Percentiles rank a stretch among this genome's conserved stretches.
Evolutionary conservation across 2,113 vertebrate genomes (phyloP).

Genomic region (Pseudopodoces humilis): DNA sequence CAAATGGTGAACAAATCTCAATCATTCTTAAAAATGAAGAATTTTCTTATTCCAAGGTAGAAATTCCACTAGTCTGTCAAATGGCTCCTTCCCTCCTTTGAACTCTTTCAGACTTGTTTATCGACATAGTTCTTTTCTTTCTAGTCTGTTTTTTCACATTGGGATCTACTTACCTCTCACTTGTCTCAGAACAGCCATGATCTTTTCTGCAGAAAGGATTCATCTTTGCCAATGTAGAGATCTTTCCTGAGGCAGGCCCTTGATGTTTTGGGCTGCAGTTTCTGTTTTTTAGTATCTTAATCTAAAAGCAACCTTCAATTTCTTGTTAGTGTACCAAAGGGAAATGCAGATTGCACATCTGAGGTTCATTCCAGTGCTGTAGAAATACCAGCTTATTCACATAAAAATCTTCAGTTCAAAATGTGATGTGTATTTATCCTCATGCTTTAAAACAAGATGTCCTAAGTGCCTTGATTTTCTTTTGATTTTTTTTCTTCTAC

Average conservation of each 20-base stretch:
- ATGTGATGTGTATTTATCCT: background rate
- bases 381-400: background rate
- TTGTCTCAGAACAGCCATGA: background rate
- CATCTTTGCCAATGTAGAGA: background rate
- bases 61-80: background rate
- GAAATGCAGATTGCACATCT: background rate
- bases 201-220: background rate
- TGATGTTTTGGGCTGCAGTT: background rate
- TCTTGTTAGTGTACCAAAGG: background rate
- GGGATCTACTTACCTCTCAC: background rate
- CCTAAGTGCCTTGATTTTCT: background rate
- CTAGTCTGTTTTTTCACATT: background rate
- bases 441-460: background rate
- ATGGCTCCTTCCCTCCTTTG: background rate
- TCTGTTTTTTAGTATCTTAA: background rate
- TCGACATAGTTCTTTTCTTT: background rate
- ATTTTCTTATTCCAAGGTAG: background rate
- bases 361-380: background rate
- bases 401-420: background rate
- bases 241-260: background rate
- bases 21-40: background rate
- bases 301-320: background rate
- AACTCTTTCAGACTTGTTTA: background rate
- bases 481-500: background rate
- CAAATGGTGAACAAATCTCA: rapidly evolving